Percentiles rank a stretch among this genome's conserved stretches.
Evolutionary conservation across 2,113 vertebrate genomes (phyloP).

Genomic region (Nothobranchius kuhntae): DNA sequence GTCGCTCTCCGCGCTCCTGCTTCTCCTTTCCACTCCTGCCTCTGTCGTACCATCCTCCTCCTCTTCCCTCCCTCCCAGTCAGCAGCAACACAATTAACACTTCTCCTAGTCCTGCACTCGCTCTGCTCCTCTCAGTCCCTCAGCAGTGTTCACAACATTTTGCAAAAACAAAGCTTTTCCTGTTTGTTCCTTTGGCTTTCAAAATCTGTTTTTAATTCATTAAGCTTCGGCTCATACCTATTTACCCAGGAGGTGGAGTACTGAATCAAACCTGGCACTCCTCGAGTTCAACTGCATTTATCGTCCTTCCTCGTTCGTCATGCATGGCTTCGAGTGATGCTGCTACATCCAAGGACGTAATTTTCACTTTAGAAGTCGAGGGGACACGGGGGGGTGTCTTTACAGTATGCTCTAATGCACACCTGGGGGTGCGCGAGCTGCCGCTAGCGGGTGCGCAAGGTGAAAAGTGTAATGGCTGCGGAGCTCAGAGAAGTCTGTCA

Average conservation of each 20-base stretch:
- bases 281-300: slow-evolving; percentile 30
- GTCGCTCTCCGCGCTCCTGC: slow-evolving; percentile 17
- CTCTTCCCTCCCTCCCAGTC: slow-evolving; percentile 27
- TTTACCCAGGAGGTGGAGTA: slow-evolving; percentile 20
- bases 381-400: too few species aligned
- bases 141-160: slow-evolving; percentile 3
- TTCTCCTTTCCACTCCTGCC: slow-evolving; percentile 26
- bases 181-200: slow-evolving; percentile 44
- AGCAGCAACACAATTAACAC: slow-evolving; percentile 55
- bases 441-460: too few species aligned
- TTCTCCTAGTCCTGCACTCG: neutral
- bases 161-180: slow-evolving; percentile 4
- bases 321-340: slow-evolving; percentile 32
- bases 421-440: too few species aligned
- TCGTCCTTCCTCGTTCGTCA: slow-evolving; percentile 16
- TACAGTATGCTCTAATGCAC: too few species aligned
- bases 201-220: slow-evolving; percentile 39
- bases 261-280: slow-evolving; percentile 17
- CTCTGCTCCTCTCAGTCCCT: neutral
- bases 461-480: too few species aligned
- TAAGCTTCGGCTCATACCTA: neutral
- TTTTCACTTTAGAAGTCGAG: too few species aligned
- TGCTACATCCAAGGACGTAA: neutral
- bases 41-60: slow-evolving; percentile 31
- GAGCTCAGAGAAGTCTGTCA: too few species aligned